Evolutionary conservation across 1,140 invertebrate genomes (phyloP), one percentile per base, ranked within the genome.

Genomic region (Laodelphax striatellus): DNA sequence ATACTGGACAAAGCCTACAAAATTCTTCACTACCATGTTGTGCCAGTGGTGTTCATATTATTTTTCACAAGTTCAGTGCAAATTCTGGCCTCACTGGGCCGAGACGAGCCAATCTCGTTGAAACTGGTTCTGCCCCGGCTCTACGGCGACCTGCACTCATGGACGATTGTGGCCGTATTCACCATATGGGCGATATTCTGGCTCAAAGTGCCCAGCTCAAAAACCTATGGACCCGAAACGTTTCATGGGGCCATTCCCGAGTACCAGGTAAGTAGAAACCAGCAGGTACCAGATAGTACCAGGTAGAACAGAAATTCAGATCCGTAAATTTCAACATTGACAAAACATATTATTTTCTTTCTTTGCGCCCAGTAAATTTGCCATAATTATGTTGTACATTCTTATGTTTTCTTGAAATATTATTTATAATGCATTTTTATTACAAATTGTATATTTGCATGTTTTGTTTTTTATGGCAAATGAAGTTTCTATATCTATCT

Each of bases 191-290:
- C 70, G 5, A 62, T 72, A 4, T 10, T 73, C 14, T 71, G 68
- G 65, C 61, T 73, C 9, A 67, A 68, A 62, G 57, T 81, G 2
- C 78, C 79, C 6, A 73, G 75, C 14, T 72, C 73, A 55, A 68
- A 61, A 14, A 73, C 74, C 28, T 54, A 72, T 44, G 80, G 80
- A 5, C 80, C 80, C 1, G 60, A 73, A 6, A 78, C 79, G 0
- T 68, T 72, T 10, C 76, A 74, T 61, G 79, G 78, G 38, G 72
- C 74, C 59, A 68, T 66, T 2, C 80, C 80, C 2, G 61, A 68
- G 0, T 82, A 82, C 67, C 70, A 73, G 64, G 70, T 70, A 52
- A 24, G 31, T n/a, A n/a, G n/a, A n/a, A n/a, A n/a, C n/a, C n/a
- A n/a, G n/a, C n/a, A n/a, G n/a, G n/a, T n/a, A n/a, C n/a, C n/a